Evolutionary conservation across 2,113 vertebrate genomes (phyloP).

Genomic region (Danionella cerebrum): DNA sequence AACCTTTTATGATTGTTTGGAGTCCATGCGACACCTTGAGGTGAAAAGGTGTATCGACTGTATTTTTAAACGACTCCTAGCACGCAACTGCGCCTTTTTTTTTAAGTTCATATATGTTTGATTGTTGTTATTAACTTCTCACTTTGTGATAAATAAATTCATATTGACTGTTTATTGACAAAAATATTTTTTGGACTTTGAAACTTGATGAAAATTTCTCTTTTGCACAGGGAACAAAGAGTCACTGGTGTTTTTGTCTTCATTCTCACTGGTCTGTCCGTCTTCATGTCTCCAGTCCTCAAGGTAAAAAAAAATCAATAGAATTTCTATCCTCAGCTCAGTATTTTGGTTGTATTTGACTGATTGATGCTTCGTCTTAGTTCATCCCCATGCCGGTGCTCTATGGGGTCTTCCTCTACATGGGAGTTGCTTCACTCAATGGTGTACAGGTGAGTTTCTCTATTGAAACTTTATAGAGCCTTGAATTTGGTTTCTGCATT

Average conservation of each 20-base stretch:
- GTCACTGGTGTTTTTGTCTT: constrained; percentile 87
- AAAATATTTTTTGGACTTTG: too few relatives aligned
- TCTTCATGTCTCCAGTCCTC: constrained; percentile 98
- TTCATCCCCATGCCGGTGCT: constrained; percentile 73
- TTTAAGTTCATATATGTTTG: too few relatives aligned
- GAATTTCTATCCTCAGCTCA: neutral
- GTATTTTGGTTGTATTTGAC: neutral
- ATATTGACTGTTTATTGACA: too few relatives aligned
- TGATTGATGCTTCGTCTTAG: constrained; percentile 25
- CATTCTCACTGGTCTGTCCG: constrained; percentile 91
- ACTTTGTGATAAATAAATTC: too few relatives aligned
- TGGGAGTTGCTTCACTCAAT: constrained; percentile 71
- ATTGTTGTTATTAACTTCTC: too few relatives aligned
- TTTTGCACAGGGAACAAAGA: constrained; percentile 91
- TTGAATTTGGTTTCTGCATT: neutral
- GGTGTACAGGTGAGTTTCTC: constrained; percentile 63
- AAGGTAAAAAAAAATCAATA: constrained; percentile 69
- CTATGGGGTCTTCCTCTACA: constrained; percentile 72
- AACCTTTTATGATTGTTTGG: too few relatives aligned
- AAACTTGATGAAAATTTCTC: constrained; percentile 13
- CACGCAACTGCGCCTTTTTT: too few relatives aligned
- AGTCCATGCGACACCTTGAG: too few relatives aligned
- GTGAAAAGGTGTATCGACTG: too few relatives aligned
- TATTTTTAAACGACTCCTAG: too few relatives aligned
- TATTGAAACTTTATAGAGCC: neutral